Percentiles rank a stretch among this genome's conserved stretches.
phyloP scores from a whole-genome alignment of 64 coral and sea anemone species.

The Catalaphyllia jardinei region DNA sequence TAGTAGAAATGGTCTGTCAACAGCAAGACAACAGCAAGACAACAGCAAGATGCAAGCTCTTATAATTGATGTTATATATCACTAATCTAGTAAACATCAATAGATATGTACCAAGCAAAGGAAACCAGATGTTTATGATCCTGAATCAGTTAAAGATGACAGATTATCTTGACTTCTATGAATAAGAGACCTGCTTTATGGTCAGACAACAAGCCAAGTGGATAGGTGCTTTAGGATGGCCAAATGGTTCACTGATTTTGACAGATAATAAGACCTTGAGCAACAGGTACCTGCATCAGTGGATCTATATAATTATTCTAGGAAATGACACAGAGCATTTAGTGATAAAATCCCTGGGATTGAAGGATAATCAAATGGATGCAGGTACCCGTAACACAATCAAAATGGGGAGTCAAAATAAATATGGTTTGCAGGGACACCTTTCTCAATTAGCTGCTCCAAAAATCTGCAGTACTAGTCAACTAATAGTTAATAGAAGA shows the following conservation, averaged over 20 bases:
- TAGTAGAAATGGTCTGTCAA: not conserved
- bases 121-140: not conserved
- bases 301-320: not conserved
- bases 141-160: not conserved
- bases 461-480: not conserved
- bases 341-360: not conserved
- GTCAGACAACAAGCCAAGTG: slow-evolving; percentile 1
- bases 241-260: not conserved
- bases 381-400: slow-evolving; percentile 35
- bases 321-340: not conserved
- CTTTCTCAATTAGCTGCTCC: not conserved
- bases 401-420: slow-evolving; percentile 17
- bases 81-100: not conserved
- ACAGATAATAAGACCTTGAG: not conserved
- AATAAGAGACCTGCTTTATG: slow-evolving; percentile 17
- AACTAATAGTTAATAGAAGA: not conserved
- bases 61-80: not conserved
- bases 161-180: not conserved
- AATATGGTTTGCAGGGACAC: not conserved
- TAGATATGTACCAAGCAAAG: not conserved
- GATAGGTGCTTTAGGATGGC: not conserved
- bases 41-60: not conserved
- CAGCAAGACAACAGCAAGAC: too few species aligned
- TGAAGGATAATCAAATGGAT: not conserved
- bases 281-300: not conserved